Conservation (phyloP, 2,888 invertebrate genomes). For the Punctoribates punctum region DNA sequence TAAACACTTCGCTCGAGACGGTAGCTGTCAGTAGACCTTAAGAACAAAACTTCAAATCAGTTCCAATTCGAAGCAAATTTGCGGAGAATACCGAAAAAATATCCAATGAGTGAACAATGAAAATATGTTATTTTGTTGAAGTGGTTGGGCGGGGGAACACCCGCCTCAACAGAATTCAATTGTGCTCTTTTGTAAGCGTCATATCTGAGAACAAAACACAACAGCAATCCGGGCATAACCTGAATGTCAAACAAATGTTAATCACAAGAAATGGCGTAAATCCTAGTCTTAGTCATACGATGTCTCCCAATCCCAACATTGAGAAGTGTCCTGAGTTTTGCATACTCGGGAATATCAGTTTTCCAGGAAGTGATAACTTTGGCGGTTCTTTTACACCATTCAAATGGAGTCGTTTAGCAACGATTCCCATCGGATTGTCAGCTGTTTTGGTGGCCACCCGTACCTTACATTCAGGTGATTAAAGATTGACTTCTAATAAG, state of each 20-base stretch:
- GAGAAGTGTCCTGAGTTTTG: slow-evolving; percentile 95
- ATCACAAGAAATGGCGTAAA: too few species aligned
- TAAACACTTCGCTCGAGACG: slow-evolving; percentile 95
- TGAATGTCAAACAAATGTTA: slow-evolving; percentile 48
- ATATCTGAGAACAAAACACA: slow-evolving; percentile 94
- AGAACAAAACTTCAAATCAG: neutral
- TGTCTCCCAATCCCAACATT: slow-evolving; percentile 74
- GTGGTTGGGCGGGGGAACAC: slow-evolving; percentile 60
- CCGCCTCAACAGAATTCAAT: slow-evolving; percentile 61
- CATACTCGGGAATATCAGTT: slow-evolving; percentile 88
- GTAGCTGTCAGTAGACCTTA: slow-evolving; percentile 81
- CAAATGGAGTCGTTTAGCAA: slow-evolving; percentile 85
- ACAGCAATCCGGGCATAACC: slow-evolving; percentile 91
- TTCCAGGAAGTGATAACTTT: slow-evolving; percentile 91
- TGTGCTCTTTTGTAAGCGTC: slow-evolving; percentile 95
- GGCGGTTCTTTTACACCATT: slow-evolving; percentile 75
- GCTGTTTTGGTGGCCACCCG: slow-evolving; percentile 62
- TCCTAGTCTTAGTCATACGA: slow-evolving; percentile 55
- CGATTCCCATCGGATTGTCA: slow-evolving; percentile 69
- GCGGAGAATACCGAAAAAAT: slow-evolving; percentile 83
- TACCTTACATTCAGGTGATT: slow-evolving; percentile 25
- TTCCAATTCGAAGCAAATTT: too few species aligned
- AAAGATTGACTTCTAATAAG: neutral
- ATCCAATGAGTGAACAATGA: slow-evolving; percentile 96
- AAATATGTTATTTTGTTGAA: slow-evolving; percentile 66